phyloP scores from a whole-genome alignment of 2,888 invertebrate species.

The Laothoe populi region DNA sequence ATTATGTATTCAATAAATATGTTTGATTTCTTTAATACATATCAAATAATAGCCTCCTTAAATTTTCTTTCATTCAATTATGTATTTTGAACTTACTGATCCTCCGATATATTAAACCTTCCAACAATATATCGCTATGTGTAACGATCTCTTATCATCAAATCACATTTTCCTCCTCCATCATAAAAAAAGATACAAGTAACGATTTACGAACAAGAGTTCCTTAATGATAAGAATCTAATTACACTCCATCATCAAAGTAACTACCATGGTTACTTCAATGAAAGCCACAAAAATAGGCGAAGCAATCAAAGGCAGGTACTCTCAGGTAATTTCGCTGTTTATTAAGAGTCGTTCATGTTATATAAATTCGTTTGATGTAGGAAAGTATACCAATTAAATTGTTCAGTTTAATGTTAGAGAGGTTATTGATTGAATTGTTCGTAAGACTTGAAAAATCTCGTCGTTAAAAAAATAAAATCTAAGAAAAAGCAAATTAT shows the following conservation, averaged over 20 bases:
- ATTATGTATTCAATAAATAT: no score
- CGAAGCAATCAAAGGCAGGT: background rate
- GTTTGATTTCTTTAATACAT: no score
- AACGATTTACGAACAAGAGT: background rate
- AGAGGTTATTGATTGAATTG: background rate
- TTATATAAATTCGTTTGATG: background rate
- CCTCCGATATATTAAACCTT: no score
- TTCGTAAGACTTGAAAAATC: no score
- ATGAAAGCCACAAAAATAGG: background rate
- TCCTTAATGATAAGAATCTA: background rate
- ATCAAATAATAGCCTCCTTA: no score
- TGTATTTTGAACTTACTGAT: no score
- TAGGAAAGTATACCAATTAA: background rate
- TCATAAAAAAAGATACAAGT: background rate
- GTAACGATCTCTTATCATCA: background rate
- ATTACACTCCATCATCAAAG: background rate
- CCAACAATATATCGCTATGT: background rate
- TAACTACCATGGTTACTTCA: background rate
- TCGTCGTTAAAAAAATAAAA: no score
- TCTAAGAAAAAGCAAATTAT: no score
- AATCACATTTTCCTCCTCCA: background rate
- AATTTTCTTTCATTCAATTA: no score
- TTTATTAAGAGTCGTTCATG: background rate
- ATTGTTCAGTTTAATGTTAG: background rate
- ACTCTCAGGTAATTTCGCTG: background rate